Percentiles rank a stretch among this genome's conserved stretches.
phyloP scores from a whole-genome alignment of 2,797 vertebrate species.

The Heteromormyrus szaboi region DNA sequence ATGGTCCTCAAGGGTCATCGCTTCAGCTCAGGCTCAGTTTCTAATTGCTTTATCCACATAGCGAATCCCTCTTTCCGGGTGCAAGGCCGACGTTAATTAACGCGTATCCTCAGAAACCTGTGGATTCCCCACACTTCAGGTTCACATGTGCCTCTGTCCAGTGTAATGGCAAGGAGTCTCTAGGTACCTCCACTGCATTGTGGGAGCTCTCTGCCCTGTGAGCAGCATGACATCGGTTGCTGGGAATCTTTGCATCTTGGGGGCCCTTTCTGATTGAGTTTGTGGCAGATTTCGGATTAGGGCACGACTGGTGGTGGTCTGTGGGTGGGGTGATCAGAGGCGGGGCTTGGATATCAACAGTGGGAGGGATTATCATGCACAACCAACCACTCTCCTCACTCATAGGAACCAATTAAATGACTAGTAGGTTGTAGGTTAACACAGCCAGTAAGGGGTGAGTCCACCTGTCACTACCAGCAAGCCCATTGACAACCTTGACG shows the following conservation, averaged over 20 bases:
- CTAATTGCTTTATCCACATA: neutral
- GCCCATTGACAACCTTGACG: neutral
- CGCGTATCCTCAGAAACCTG: neutral
- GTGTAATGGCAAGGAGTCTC: neutral
- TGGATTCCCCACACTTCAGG: neutral
- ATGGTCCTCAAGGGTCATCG: neutral
- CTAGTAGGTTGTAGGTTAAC: neutral
- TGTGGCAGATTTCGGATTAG: neutral
- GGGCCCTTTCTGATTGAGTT: neutral
- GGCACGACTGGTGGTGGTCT: neutral
- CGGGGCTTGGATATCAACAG: neutral
- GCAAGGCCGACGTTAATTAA: neutral
- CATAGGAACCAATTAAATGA: neutral
- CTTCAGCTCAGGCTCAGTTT: neutral
- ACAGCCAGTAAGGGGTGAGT: neutral
- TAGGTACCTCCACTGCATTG: neutral
- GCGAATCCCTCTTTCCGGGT: neutral
- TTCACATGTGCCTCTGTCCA: neutral
- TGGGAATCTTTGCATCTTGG: neutral
- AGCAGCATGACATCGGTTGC: neutral
- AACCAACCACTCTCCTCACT: neutral
- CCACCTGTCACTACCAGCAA: neutral
- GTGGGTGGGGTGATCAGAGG: neutral
- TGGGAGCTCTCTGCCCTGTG: neutral
- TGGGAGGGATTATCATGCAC: neutral